Percentiles rank a stretch among this genome's conserved stretches.
phyloP scores from a whole-genome alignment of 2,113 vertebrate species.

The Neolamprologus longior region DNA sequence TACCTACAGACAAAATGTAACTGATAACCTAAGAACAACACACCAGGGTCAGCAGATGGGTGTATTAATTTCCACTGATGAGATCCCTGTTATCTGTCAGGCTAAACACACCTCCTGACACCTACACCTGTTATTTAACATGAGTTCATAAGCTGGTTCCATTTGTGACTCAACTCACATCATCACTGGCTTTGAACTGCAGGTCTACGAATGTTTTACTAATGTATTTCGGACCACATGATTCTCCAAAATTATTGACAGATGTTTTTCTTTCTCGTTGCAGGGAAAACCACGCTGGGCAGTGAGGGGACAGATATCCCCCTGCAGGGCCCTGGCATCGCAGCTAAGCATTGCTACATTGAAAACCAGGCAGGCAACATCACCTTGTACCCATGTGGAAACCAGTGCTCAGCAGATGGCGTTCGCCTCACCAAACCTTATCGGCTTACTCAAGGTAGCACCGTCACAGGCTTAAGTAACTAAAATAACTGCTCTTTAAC shows the following conservation, averaged over 20 bases:
- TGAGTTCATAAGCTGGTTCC: background rate
- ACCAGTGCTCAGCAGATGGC: slow-evolving; percentile 81
- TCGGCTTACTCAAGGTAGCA: slow-evolving; percentile 86
- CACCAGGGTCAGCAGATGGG: background rate
- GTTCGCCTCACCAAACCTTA: slow-evolving; percentile 71
- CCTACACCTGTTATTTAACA: slow-evolving; percentile 18
- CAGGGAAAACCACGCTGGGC: slow-evolving; percentile 87
- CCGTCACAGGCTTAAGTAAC: background rate
- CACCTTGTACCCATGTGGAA: slow-evolving; percentile 86
- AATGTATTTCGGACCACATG: background rate
- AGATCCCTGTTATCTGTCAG: background rate
- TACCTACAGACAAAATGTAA: background rate
- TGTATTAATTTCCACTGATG: background rate
- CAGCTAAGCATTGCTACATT: slow-evolving; percentile 85
- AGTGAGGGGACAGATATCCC: slow-evolving; percentile 78
- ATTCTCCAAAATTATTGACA: slow-evolving; percentile 7
- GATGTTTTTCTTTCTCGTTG: slow-evolving; percentile 8
- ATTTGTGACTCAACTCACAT: background rate
- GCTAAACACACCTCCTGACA: background rate
- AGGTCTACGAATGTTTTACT: slow-evolving; percentile 31
- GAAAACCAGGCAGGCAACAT: slow-evolving; percentile 80
- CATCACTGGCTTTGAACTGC: background rate
- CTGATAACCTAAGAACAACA: background rate
- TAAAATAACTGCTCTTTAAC: background rate
- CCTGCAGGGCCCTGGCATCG: slow-evolving; percentile 81